Percentiles rank a stretch among this genome's conserved stretches.
These are phyloP conservation scores for Eurois occulta DNA, from an alignment of 2,888 invertebrate genomes.

Conservation along the genomic window DNA sequence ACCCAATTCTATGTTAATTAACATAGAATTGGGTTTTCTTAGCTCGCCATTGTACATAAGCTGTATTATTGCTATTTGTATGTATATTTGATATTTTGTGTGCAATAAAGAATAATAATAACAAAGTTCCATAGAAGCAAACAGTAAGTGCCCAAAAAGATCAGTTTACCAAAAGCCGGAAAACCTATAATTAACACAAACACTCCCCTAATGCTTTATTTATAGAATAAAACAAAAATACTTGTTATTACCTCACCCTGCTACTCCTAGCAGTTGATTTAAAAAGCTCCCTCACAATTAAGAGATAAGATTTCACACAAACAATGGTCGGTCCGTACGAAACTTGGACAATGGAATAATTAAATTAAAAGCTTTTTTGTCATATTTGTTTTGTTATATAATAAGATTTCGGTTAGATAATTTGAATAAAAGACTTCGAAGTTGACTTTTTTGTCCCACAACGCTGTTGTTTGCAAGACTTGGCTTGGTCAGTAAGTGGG, in stretches of 20 bases:
- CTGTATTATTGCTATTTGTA: too few relatives aligned
- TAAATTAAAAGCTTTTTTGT: constrained; percentile 51
- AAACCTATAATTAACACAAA: constrained; percentile 11
- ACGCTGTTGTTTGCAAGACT: constrained; percentile 22
- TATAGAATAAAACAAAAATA: constrained; percentile 3
- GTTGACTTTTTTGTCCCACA: neutral
- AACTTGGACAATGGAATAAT: constrained; percentile 58
- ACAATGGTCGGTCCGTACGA: constrained; percentile 50
- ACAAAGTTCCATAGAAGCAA: neutral
- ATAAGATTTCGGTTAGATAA: constrained; percentile 44
- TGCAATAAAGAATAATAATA: too few relatives aligned
- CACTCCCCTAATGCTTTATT: constrained; percentile 9
- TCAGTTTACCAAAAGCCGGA: neutral
- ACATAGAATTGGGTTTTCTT: too few relatives aligned
- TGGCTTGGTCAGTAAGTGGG: neutral
- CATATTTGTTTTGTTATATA: constrained; percentile 40
- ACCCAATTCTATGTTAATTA: too few relatives aligned
- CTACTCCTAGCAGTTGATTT: constrained; percentile 30
- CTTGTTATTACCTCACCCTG: neutral
- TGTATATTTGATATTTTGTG: too few relatives aligned
- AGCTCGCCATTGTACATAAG: too few relatives aligned
- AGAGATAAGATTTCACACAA: constrained; percentile 60
- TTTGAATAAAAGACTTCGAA: neutral
- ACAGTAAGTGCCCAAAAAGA: neutral
- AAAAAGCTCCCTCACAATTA: constrained; percentile 58